Base-by-base conservation (phyloP, 2,797 vertebrate genomes). In the Pangasius mekongensis region DNA sequence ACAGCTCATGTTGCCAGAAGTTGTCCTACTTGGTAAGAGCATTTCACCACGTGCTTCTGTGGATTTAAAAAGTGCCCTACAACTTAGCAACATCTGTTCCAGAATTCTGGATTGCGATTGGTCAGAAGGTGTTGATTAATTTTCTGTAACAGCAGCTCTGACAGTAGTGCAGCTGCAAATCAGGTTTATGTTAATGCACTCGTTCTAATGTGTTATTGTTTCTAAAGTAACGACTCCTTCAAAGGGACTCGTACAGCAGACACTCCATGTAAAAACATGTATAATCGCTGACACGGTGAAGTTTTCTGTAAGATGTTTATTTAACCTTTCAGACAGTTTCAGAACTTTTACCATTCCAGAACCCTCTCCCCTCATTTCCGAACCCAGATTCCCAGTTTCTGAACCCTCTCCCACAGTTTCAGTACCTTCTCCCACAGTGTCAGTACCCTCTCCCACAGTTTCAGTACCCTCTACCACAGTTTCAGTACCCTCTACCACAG, bases 51-150 rank as follows among this genome's bases (percentile, higher is more conserved):
- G 27, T 30, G 43, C 33, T 85, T 39, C 49, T 73, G 66, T n/a
- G 52, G 56, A 86, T 83, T 86, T 76, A 33, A 64, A 86, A 49
- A 69, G 49, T 84, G 39, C 43, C 27, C 49, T 69, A 36, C 74
- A 33, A 33, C 64, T 85, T 80, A 83, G 60, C 18, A 71, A 81
- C 71, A 74, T 74, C 39, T 27, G 49, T 30, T 27, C 71, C 24
- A 24, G 22, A 24, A 74, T 76, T 10, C 71, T 43, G 43, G 11
- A 6, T 2, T 18, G 14, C 33, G 74, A 77, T 77, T 77, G 74
- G 47, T 4, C 47, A 77, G 47, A 54, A 77, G 49, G 27, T 77
- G 67, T 39, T 20, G 73, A 36, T 71, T 47, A 47, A 47, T 24
- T 47, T 22, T 76, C 22, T 76, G 52, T 13, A 52, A 76, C 22